These are phyloP conservation scores for Euglossa dilemma DNA, from an alignment of 1,140 invertebrate genomes.

Conservation along the genomic window DNA sequence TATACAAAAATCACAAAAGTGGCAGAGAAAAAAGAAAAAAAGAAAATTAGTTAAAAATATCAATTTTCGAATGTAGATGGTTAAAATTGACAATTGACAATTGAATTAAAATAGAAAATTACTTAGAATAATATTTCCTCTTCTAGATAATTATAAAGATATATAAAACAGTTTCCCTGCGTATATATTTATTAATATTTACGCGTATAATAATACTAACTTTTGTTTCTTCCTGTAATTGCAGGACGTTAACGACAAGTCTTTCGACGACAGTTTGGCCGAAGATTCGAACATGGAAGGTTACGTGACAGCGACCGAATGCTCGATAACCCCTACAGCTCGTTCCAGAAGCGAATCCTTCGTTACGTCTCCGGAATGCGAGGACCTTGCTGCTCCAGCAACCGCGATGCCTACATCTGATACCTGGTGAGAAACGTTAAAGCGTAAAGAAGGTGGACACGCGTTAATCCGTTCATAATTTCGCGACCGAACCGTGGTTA, in stretches of 20 bases:
- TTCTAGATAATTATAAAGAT: too few relatives aligned
- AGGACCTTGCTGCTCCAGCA: conserved; percentile 71
- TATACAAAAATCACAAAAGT: too few relatives aligned
- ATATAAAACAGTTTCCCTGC: too few relatives aligned
- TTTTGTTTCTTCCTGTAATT: not conserved
- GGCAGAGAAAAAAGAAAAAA: too few relatives aligned
- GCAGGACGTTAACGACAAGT: conserved; percentile 47
- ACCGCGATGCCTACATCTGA: conserved; percentile 19
- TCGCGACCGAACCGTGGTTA: not conserved
- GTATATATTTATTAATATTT: too few relatives aligned
- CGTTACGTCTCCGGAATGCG: conserved; percentile 86
- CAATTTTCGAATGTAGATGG: too few relatives aligned
- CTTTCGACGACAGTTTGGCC: conserved; percentile 69
- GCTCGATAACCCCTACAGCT: conserved; percentile 83
- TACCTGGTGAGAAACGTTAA: conserved; percentile 24
- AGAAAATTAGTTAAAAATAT: too few relatives aligned
- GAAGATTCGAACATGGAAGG: conserved; percentile 86
- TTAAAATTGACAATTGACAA: too few relatives aligned
- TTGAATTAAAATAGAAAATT: too few relatives aligned
- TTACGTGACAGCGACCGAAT: conserved; percentile 88
- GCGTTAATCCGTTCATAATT: not conserved
- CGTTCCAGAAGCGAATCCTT: conserved; percentile 86
- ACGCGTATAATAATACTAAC: too few relatives aligned
- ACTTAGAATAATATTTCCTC: too few relatives aligned
- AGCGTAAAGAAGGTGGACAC: not conserved